Evolutionary conservation across 2,113 vertebrate species (phyloP).

Genomic region (Scortum barcoo): DNA sequence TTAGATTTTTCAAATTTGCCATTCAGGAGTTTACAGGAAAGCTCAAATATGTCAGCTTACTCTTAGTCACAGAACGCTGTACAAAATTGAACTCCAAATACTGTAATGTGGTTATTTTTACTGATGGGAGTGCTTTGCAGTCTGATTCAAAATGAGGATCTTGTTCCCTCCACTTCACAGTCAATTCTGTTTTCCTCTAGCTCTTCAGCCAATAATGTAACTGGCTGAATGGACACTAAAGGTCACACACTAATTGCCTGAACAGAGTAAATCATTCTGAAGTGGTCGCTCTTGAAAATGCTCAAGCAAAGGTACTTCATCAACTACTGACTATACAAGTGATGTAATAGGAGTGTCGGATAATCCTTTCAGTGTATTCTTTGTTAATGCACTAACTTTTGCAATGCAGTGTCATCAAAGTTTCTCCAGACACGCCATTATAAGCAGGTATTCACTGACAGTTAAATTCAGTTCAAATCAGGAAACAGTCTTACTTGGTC

Average conservation of each 20-base stretch:
- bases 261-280: conserved; percentile 40
- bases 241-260: conserved; percentile 34
- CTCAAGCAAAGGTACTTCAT: conserved; percentile 31
- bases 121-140: not conserved
- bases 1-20: not conserved
- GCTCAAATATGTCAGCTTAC: not conserved
- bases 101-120: not conserved
- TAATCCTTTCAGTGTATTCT: not conserved
- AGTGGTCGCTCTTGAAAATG: conserved; percentile 36
- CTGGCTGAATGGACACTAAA: conserved; percentile 30
- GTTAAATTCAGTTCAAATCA: not conserved
- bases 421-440: not conserved
- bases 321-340: not conserved
- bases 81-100: not conserved
- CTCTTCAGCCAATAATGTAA: conserved; percentile 2
- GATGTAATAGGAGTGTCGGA: not conserved
- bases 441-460: not conserved
- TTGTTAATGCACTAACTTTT: not conserved
- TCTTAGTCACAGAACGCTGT: not conserved
- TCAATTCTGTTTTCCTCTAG: not conserved
- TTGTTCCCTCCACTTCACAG: not conserved
- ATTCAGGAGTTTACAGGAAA: not conserved
- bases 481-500: not conserved
- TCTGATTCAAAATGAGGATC: conserved; percentile 1
- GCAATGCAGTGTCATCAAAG: not conserved